These are phyloP conservation scores for Poeciliopsis turneri DNA, from an alignment of 2,797 vertebrate genomes.

Conservation along the genomic window DNA sequence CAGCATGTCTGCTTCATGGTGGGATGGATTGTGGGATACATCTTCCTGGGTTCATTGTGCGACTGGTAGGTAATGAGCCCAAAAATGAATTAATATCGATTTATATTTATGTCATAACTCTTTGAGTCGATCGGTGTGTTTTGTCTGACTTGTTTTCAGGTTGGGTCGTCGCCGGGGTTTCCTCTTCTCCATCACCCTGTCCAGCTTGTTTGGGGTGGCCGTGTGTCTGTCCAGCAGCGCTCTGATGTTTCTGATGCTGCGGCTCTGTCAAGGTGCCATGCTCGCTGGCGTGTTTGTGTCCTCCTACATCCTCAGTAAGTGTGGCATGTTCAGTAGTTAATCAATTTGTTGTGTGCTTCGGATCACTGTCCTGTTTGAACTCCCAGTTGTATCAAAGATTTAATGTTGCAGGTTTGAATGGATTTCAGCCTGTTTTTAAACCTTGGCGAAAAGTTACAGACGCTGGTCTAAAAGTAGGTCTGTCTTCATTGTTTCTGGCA, in stretches of 20 bases:
- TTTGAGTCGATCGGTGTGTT: not conserved
- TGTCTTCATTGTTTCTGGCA: not conserved
- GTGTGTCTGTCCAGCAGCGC: constrained; percentile 81
- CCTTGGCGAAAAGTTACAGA: not conserved
- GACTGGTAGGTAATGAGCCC: constrained; percentile 81
- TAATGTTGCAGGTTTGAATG: not conserved
- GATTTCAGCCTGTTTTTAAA: not conserved
- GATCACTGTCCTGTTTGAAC: not conserved
- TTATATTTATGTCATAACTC: not conserved
- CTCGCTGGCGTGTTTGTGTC: constrained; percentile 86
- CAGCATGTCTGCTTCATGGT: constrained; percentile 86
- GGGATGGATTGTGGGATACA: constrained; percentile 87
- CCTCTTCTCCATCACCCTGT: constrained; percentile 80
- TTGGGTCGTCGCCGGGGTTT: constrained; percentile 83
- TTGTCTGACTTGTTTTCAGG: constrained; percentile 69
- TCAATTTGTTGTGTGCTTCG: not conserved
- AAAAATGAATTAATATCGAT: not conserved
- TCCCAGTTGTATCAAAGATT: not conserved
- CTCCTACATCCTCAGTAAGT: constrained; percentile 85
- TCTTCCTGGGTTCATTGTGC: constrained; percentile 82
- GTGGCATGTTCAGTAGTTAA: not conserved
- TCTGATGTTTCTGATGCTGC: constrained; percentile 78
- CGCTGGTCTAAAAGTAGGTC: not conserved
- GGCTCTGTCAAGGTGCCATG: constrained; percentile 79
- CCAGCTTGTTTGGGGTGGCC: constrained; percentile 76